These are phyloP conservation scores for Volucella bombylans DNA, from an alignment of 2,888 invertebrate genomes.

Conservation along the genomic window DNA sequence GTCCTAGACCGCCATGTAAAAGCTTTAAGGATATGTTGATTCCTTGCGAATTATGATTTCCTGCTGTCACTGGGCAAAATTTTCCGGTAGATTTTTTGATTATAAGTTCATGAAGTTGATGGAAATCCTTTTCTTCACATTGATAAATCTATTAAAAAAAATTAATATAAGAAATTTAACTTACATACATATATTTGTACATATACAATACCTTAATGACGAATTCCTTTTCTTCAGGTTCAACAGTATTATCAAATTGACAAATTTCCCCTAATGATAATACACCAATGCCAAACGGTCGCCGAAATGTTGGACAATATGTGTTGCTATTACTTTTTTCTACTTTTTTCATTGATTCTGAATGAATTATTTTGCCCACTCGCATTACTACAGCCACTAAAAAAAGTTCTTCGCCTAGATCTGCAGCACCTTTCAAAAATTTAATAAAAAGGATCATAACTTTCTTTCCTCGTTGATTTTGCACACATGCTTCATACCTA, in stretches of 20 bases:
- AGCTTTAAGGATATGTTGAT: constrained; percentile 91
- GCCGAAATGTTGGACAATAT: constrained; percentile 83
- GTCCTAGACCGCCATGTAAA: constrained; percentile 90
- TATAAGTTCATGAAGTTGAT: constrained; percentile 93
- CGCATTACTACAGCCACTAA: constrained; percentile 95
- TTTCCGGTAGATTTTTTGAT: constrained; percentile 93
- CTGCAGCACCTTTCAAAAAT: constrained; percentile 86
- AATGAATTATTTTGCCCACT: constrained; percentile 90
- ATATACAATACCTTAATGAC: constrained; percentile 85
- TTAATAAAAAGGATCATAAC: not conserved
- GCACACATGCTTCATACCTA: constrained; percentile 83
- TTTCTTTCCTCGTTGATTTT: constrained; percentile 18
- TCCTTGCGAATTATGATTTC: constrained; percentile 92
- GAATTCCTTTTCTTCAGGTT: constrained; percentile 88
- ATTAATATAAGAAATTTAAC: not conserved
- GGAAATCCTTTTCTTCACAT: constrained; percentile 94
- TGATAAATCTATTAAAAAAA: constrained; percentile 86
- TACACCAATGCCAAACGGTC: constrained; percentile 95
- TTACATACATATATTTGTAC: not conserved
- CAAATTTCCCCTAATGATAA: constrained; percentile 88
- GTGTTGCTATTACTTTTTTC: constrained; percentile 78
- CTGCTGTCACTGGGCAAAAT: constrained; percentile 86
- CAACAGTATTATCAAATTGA: constrained; percentile 83
- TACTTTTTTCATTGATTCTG: constrained; percentile 81
- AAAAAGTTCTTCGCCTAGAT: constrained; percentile 92